Evolutionary conservation across 2,113 vertebrate species (phyloP), one percentile per base, ranked within the genome.

Genomic region (Polypterus bichir): DNA sequence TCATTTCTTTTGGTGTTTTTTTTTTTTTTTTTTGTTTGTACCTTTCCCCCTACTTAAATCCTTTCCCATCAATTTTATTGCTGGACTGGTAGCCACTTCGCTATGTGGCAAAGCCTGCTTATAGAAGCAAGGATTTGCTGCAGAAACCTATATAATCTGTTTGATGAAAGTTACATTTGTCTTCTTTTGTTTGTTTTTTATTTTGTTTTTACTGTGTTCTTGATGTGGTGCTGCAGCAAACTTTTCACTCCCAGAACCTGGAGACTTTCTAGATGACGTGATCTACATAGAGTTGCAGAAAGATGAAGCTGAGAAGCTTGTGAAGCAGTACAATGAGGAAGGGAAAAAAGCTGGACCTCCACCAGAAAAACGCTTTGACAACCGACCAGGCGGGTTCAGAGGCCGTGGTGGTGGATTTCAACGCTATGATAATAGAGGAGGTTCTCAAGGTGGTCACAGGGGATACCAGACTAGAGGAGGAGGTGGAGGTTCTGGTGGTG

Each of bases 321-420:
- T 96, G 71, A 88, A 86, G 64, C 83, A 88, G 57, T 96, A 96
- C 82, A 94, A 93, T 4, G 91, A 93, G 49, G 92, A 94, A 49
- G 92, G 91, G 27, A 88, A 83, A 49, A 91, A 82, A 69, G 91
- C 92, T 0, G 90, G 84, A 2, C 92, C 92, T 0, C 92, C 92
- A 0, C 90, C 91, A 0, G 91, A 94, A 4, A 96, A 96, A 65
- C 90, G 92, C 60, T 92, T 88, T 4, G 90, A 94, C 75, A 91
- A 78, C 77, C 78, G 92, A 54, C 81, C 81, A 68, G 75, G 81
- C 0, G 65, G 86, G 1, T 91, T 88, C 71, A 76, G 86, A 0
- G 84, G 86, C 9, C 85, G 89, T 2, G 77, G 81, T 2, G 66
- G 79, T 0, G 59, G 73, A 66, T 91, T 83, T 74, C 89, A 90